A percentile compares a stretch with the other conserved stretches of the same genome.
These are phyloP conservation scores for Capitulum mitella DNA, from an alignment of 2,888 invertebrate species.

Conservation along the genomic window DNA sequence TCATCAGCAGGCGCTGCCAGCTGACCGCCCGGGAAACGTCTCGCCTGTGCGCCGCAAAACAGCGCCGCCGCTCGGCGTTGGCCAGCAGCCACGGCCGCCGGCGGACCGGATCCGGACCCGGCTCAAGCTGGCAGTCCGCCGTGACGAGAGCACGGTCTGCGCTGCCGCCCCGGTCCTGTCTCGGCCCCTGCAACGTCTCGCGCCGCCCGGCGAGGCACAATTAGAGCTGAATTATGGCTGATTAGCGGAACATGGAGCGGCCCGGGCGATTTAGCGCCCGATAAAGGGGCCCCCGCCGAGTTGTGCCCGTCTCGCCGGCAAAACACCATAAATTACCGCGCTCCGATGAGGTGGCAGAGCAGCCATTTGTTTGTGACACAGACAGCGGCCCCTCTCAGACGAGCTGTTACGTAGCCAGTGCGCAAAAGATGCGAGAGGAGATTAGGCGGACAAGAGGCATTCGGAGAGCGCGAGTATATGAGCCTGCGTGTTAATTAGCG, in stretches of 20 bases:
- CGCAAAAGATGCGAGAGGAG: no score
- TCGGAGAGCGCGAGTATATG: no score
- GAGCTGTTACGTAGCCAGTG: not conserved
- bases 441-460: no score
- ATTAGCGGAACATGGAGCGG: not conserved
- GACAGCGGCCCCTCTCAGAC: not conserved
- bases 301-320: not conserved
- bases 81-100: not conserved
- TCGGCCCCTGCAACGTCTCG: no score
- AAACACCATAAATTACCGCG: slow-evolving; percentile 9
- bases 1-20: not conserved
- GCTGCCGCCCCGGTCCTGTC: no score
- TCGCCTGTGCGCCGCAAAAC: not conserved
- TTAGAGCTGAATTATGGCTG: not conserved
- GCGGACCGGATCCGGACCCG: not conserved
- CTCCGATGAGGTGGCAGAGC: not conserved
- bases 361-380: not conserved
- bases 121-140: no score
- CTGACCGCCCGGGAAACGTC: not conserved
- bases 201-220: not conserved
- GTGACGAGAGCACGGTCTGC: no score
- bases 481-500: no score
- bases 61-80: not conserved
- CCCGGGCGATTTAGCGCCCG: not conserved
- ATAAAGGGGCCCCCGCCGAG: not conserved